Base-by-base conservation (phyloP, 2,888 invertebrate species). In the Baccha elongata region DNA sequence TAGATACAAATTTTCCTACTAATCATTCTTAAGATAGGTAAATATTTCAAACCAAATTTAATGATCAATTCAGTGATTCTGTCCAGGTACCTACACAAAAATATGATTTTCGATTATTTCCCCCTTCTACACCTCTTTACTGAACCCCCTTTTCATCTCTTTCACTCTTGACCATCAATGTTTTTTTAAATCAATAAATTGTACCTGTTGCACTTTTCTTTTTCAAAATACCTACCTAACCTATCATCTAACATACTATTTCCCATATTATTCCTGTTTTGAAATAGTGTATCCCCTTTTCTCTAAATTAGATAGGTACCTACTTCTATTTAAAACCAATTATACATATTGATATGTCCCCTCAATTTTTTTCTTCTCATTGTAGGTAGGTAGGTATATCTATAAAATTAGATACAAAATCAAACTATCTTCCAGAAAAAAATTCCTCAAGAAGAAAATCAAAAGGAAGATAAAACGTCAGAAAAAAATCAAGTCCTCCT, bases 201-300 rank as follows among this genome's bases (percentile, higher is more conserved):
- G 80, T 80, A 80, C 80, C 80, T 80, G 80, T 80, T 76, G 71
- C 81, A 76, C 40, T 19, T 55, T 53, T 32, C 19, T 58, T 69
- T 44, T 52, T 23, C 8, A 23, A 50, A 58, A 44, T 78, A 65
- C 65, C 19, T 17, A 67, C 71, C 71, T 81, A n/a, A n/a, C n/a
- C n/a, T n/a, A n/a, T n/a, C n/a, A 69, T 75, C 58, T 81, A 69
- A 81, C 68, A 64, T 69, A 40, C 6, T 55, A 40, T 78, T 64
- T 55, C 64, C 35, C 29, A 26, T 3, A 26, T 4, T 26, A 4
- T 26, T 26, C 26, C 6, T 26, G 26, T 26, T 26, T 26, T 26
- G 26, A 32, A 7, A 8, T 32, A 32, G n/a, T 23, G 58, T 64
- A 81, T 81, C 81, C 71, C 81, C 81, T 71, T 71, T 67, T 65